These are phyloP conservation scores for Papilio gigon DNA, from an alignment of 2,888 invertebrate genomes.

Conservation along the genomic window DNA sequence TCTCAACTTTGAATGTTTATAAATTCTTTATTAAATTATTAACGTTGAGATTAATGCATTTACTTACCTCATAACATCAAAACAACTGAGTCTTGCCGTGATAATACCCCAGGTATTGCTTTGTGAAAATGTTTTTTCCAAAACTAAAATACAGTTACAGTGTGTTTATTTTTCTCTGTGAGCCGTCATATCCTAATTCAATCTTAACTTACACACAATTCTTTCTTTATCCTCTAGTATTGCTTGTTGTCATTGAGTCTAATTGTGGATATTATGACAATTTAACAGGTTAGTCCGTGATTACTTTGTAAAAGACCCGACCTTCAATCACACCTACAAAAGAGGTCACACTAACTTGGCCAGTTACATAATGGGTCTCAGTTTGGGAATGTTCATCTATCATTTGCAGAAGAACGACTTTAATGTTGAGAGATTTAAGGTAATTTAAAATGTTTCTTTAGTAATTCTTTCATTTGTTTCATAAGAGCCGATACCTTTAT, in stretches of 20 bases:
- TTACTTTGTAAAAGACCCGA: slow-evolving; percentile 47
- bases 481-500: not conserved
- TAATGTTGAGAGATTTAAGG: slow-evolving; percentile 50
- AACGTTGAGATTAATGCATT: too few species aligned
- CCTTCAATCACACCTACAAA: slow-evolving; percentile 46
- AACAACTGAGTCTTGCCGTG: too few species aligned
- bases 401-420: slow-evolving; percentile 50
- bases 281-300: slow-evolving; percentile 45
- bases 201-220: not conserved
- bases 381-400: slow-evolving; percentile 55
- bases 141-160: too few species aligned
- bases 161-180: too few species aligned
- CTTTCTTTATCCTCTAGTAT: not conserved
- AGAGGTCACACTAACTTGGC: slow-evolving; percentile 46
- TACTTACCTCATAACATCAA: too few species aligned
- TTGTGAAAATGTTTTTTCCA: too few species aligned
- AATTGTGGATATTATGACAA: not conserved
- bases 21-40: too few species aligned
- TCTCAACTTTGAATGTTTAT: too few species aligned
- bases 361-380: slow-evolving; percentile 57
- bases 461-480: not conserved
- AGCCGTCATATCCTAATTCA: not conserved
- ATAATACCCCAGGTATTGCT: too few species aligned
- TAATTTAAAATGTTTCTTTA: slow-evolving; percentile 39
- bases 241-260: not conserved